Conservation (phyloP, 2,888 invertebrate genomes). For the Heteromurus nitidus region DNA sequence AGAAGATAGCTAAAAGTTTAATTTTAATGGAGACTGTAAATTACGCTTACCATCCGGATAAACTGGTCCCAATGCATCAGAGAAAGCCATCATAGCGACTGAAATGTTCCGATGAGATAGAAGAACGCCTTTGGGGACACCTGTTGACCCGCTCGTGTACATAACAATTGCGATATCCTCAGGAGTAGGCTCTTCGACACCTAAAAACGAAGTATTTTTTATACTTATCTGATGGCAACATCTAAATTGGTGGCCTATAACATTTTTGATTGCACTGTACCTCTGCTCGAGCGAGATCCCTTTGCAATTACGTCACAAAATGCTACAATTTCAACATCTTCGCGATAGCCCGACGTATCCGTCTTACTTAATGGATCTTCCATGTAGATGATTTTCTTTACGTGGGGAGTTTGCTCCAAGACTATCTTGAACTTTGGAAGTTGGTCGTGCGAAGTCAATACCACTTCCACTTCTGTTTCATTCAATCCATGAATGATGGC, state of each 20-base stretch:
- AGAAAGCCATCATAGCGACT: conserved; percentile 86
- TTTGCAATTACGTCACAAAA: conserved; percentile 83
- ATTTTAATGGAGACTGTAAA: neutral
- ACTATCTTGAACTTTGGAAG: conserved; percentile 92
- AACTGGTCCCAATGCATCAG: conserved; percentile 83
- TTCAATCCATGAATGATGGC: conserved; percentile 97
- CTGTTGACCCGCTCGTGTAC: conserved; percentile 99
- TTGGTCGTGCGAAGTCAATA: conserved; percentile 94
- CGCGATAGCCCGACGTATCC: conserved; percentile 83
- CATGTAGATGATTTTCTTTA: conserved; percentile 89
- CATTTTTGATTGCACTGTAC: conserved; percentile 40
- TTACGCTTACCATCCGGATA: conserved; percentile 76
- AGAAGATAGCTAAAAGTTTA: conserved; percentile 9
- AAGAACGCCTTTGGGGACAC: conserved; percentile 93
- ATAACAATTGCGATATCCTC: conserved; percentile 96
- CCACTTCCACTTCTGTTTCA: conserved; percentile 94
- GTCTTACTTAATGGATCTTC: conserved; percentile 89
- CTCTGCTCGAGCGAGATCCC: conserved; percentile 76
- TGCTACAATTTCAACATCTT: conserved; percentile 83
- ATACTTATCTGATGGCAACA: too few species aligned
- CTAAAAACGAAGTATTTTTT: too few species aligned
- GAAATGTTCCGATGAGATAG: conserved; percentile 89
- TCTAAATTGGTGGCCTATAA: too few species aligned
- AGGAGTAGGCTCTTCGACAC: conserved; percentile 80
- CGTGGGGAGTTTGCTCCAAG: conserved; percentile 83